Percentiles rank a stretch among this genome's conserved stretches.
phyloP scores from a whole-genome alignment of 1,140 invertebrate genomes.

The Elysia chlorotica region DNA sequence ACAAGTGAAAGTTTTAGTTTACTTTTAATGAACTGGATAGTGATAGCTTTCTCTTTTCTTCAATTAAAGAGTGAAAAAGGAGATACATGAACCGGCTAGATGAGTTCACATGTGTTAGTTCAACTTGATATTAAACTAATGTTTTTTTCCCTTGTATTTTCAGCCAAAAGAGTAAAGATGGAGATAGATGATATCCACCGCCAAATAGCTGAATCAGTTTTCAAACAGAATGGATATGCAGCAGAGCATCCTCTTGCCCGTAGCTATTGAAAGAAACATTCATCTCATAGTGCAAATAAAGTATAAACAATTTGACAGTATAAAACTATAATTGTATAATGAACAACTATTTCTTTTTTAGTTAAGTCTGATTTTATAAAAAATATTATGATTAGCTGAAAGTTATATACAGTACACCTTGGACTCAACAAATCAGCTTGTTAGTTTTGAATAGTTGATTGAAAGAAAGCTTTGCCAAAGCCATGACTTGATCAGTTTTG shows the following conservation, averaged over 20 bases:
- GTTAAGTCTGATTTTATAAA: not conserved
- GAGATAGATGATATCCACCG: constrained; percentile 54
- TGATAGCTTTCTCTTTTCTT: not conserved
- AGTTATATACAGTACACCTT: no score
- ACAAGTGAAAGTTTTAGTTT: not conserved
- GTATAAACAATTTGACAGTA: no score
- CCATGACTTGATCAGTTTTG: no score
- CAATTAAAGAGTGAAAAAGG: not conserved
- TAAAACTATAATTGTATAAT: no score
- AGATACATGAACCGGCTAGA: not conserved
- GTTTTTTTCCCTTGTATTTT: constrained; percentile 13
- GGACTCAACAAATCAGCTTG: no score
- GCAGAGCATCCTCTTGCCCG: constrained; percentile 70
- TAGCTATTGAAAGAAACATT: constrained; percentile 51
- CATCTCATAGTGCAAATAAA: not conserved
- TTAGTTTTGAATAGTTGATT: no score
- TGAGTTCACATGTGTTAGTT: no score
- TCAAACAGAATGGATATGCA: constrained; percentile 68
- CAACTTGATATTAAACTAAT: no score
- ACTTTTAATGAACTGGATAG: not conserved
- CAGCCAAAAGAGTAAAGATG: constrained; percentile 26
- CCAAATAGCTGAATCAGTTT: constrained; percentile 63
- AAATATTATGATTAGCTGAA: not conserved
- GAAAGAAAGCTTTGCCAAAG: no score
- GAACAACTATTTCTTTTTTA: no score